Base-by-base conservation (phyloP, 2,888 invertebrate species). In the Cephus pygmeus region DNA sequence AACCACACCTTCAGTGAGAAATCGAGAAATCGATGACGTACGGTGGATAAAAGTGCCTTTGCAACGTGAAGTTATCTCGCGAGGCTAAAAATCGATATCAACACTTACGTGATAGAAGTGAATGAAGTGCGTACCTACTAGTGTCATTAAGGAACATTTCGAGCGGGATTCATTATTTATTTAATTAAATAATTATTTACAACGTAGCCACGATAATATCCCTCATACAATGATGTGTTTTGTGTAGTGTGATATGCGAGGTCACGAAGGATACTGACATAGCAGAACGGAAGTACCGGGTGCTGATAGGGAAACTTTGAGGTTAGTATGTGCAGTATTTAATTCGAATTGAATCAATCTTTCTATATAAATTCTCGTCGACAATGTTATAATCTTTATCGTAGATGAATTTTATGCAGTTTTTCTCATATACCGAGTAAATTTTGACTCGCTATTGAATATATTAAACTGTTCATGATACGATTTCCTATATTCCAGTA, bases 241-340 rank as follows among this genome's bases (percentile, higher is more conserved):
- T 34, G 71, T 34, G 71, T 34, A 34, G 75, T 76, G 36, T 76
- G 76, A 73, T 69, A 75, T 75, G 81, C 81, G 80, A 83, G 83
- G 79, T 82, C 77, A 78, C 82, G 79, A 74, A 75, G 68, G 76
- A 75, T 76, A 78, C 76, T 34, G 31, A 76, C 73, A 11, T 15
- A n/a, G 35, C 73, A 56, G 56, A 73, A 78, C 87, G 87, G 88
- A 87, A 87, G 87, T 87, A 83, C 83, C 68, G 83, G 79, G 83
- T 80, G 83, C 81, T 81, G 86, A 88, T 87, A 88, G 84, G 84
- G 83, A 82, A 85, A 87, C 85, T 83, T 23, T 83, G 81, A 82
- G 83, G 82, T 85, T 85, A 84, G 83, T 85, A 23, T 56, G 9
- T 56, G 9, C 9, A 23, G 23, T 56, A 23, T 56, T 56, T 56